A percentile compares a stretch with the other conserved stretches of the same genome.
Conservation (phyloP, 2,113 vertebrate genomes). For the Hyaena hyaena region DNA sequence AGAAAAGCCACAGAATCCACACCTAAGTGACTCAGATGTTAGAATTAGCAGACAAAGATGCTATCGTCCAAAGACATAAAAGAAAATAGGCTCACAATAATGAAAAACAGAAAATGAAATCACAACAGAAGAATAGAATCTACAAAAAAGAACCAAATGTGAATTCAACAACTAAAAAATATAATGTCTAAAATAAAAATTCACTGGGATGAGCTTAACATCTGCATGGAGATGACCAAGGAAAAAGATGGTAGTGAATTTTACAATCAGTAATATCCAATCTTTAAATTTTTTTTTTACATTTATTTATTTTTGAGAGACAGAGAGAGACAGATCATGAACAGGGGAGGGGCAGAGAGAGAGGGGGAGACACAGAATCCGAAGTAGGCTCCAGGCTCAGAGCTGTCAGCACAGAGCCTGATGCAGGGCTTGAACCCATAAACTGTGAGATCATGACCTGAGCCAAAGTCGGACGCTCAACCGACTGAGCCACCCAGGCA, state of each 20-base stretch:
- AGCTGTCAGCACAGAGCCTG: no score
- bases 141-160: slow-evolving; percentile 24
- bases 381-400: no score
- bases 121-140: neutral
- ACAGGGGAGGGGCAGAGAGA: no score
- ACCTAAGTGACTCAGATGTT: neutral
- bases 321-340: no score
- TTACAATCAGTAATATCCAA: slow-evolving; percentile 5
- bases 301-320: no score
- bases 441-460: no score
- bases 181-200: slow-evolving; percentile 35
- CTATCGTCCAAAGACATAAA: slow-evolving; percentile 28
- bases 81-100: neutral
- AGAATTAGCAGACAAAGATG: slow-evolving; percentile 1
- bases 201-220: neutral
- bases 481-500: no score
- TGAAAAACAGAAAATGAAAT: neutral
- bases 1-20: neutral
- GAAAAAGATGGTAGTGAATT: neutral
- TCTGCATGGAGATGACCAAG: neutral
- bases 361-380: no score
- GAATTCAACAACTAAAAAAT: slow-evolving; percentile 43
- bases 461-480: no score
- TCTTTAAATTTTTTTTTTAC: neutral
- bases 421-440: no score